Conservation (phyloP, 2,797 vertebrate species). For the Sus cebifrons region DNA sequence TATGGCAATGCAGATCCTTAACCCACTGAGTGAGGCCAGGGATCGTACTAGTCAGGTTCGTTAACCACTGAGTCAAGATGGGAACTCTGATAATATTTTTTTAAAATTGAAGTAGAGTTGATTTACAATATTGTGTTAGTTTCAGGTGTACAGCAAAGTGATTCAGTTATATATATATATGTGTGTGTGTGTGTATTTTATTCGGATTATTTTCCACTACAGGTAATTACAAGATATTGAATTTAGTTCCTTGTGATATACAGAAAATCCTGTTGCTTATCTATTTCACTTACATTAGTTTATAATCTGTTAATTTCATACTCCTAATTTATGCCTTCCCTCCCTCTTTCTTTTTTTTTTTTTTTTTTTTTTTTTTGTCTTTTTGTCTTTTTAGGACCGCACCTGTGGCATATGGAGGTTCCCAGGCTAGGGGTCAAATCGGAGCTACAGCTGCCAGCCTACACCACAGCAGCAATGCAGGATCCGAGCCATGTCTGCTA, state of each 20-base stretch:
- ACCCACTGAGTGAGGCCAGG: too few relatives aligned
- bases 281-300: neutral
- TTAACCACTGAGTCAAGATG: too few relatives aligned
- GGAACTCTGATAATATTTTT: neutral
- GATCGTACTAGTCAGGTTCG: too few relatives aligned
- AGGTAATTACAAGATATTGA: neutral
- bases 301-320: neutral
- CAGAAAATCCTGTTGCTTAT: neutral
- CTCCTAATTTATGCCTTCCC: neutral
- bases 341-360: too few relatives aligned
- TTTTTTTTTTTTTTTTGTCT: too few relatives aligned
- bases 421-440: too few relatives aligned
- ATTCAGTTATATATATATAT: neutral
- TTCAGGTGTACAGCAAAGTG: neutral
- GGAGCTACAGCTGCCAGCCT: too few relatives aligned
- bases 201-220: neutral
- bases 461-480: too few relatives aligned
- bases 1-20: too few relatives aligned
- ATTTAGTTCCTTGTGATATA: neutral
- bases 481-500: too few relatives aligned
- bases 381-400: too few relatives aligned
- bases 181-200: neutral
- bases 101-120: neutral
- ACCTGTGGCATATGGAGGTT: too few relatives aligned
- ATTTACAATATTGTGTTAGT: neutral